Evolutionary conservation across 2,113 vertebrate species (phyloP), one percentile per base, ranked within the genome.

Genomic region (Pterocles gutturalis): DNA sequence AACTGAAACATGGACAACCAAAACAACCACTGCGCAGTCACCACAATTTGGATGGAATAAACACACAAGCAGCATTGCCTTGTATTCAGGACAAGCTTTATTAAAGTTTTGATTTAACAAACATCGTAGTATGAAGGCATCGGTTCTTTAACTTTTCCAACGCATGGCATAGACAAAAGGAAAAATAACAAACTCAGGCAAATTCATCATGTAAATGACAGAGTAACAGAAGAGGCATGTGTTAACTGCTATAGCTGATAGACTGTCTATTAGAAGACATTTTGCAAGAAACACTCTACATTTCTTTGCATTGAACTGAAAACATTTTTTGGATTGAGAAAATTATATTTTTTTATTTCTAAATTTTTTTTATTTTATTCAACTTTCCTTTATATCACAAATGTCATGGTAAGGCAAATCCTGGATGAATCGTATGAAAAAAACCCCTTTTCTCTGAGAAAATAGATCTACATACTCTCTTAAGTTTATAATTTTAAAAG

Each of bases 381-480:
- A 41, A 87, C 94, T 97, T 97, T 94, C 73, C 96, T 97, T 97
- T 96, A 76, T 97, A 98, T 98, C 98, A 98, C 97, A 98, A 98
- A 98, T 98, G 98, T 98, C 95, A 97, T 95, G 96, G 96, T 98
- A 98, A 98, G 97, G 98, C 97, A 98, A 98, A 97, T 97, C 96
- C 93, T 97, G 96, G 97, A 98, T 98, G 98, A 97, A 91, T 97
- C 54, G 11, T 97, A 89, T 96, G 95, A 97, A 97, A 98, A 98
- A 41, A 98, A 98, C 96, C 83, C 96, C 97, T 96, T 78, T 95
- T 98, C 86, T 95, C 95, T 97, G 26, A 98, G 98, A 98, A 98
- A 98, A 98, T 98, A 98, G 98, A 98, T 96, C 93, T 87, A 98
- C 94, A 28, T 98, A 97, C 97, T 98, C 96, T 97, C 97, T 96